Conservation (phyloP, 2,888 invertebrate genomes). For the Andricus quercusramuli region DNA sequence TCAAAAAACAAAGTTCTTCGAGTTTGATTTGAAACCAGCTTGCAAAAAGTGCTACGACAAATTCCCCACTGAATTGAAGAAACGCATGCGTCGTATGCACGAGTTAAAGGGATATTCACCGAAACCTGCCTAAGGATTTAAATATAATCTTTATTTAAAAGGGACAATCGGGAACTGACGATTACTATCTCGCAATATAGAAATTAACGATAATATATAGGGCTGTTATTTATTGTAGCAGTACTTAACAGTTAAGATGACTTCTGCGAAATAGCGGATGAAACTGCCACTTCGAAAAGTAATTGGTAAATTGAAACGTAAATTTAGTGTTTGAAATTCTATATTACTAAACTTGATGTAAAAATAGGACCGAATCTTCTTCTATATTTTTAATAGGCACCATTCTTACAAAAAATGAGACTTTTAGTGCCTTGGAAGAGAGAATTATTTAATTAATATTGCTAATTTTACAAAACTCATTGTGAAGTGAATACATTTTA, state of each 20-base stretch:
- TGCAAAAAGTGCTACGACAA: slow-evolving; percentile 99
- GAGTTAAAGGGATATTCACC: slow-evolving; percentile 81
- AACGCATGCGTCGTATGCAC: slow-evolving; percentile 93
- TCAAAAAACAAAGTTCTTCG: slow-evolving; percentile 99
- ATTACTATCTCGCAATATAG: slow-evolving; percentile 14
- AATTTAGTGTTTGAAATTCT: not conserved
- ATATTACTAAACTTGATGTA: not conserved
- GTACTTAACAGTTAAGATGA: slow-evolving; percentile 20
- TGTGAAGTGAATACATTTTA: not conserved
- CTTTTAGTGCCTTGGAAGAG: not conserved
- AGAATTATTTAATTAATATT: not conserved
- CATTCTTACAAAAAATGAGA: not conserved
- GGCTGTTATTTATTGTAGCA: slow-evolving; percentile 38
- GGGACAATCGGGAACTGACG: not conserved
- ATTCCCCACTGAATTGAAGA: slow-evolving; percentile 95
- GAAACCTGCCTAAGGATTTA: not conserved
- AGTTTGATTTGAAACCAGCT: slow-evolving; percentile 98
- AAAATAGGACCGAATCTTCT: not conserved
- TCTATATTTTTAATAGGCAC: slow-evolving; percentile 17
- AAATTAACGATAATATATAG: slow-evolving; percentile 9
- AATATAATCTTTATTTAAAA: not conserved
- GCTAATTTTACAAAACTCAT: not conserved
- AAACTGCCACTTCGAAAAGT: slow-evolving; percentile 6
- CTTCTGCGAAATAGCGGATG: not conserved
- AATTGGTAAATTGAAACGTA: not conserved